Percentiles rank a stretch among this genome's conserved stretches.
Conservation (phyloP, 2,888 invertebrate species). For the Heteromurus nitidus region DNA sequence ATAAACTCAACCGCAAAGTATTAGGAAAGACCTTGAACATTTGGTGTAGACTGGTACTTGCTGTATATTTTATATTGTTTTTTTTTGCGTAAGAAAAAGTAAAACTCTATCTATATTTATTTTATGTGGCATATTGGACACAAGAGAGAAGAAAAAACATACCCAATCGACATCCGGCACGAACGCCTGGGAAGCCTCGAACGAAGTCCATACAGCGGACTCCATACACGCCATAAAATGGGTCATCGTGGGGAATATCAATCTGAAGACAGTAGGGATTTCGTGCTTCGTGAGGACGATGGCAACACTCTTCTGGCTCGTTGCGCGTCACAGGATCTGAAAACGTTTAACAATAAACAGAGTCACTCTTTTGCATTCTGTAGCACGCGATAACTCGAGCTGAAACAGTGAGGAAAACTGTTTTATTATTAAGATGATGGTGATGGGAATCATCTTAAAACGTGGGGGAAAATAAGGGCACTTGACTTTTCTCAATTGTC, state of each 20-base stretch:
- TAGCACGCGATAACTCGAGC: neutral
- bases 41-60: too few relatives aligned
- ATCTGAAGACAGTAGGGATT: conserved; percentile 95
- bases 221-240: conserved; percentile 89
- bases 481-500: too few relatives aligned
- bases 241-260: conserved; percentile 90
- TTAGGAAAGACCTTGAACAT: too few relatives aligned
- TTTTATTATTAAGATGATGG: too few relatives aligned
- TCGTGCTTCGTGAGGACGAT: conserved; percentile 86
- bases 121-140: neutral
- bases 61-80: too few relatives aligned
- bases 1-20: too few relatives aligned
- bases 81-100: conserved; percentile 1
- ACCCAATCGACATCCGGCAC: conserved; percentile 92
- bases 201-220: conserved; percentile 94
- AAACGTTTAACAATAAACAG: conserved; percentile 14
- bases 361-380: neutral
- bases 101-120: too few relatives aligned
- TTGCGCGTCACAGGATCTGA: conserved; percentile 89
- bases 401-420: too few relatives aligned
- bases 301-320: conserved; percentile 93
- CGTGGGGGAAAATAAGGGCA: too few relatives aligned
- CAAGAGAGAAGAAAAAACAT: conserved; percentile 74
- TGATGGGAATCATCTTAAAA: too few relatives aligned
- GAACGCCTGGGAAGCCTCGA: conserved; percentile 88